phyloP scores from a whole-genome alignment of 2,797 vertebrate genomes.

The Periophthalmus magnuspinnatus region DNA sequence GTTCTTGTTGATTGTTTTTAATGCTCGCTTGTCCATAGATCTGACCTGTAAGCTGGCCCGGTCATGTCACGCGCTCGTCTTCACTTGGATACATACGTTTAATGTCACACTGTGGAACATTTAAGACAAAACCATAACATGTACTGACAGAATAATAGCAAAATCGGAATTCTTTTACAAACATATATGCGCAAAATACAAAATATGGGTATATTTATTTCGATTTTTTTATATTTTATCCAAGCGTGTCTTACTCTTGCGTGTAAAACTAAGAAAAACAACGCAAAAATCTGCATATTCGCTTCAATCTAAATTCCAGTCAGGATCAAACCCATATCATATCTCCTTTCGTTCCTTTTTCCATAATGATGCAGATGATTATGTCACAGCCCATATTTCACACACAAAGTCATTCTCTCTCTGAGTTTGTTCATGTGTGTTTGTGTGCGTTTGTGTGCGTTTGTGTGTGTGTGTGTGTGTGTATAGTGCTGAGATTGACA shows the following conservation, averaged over 20 bases:
- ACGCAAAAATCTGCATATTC: background rate
- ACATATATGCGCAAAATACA: no score
- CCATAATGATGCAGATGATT: slow-evolving; percentile 57
- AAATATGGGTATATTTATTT: background rate
- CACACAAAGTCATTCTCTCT: slow-evolving; percentile 44
- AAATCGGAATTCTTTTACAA: no score
- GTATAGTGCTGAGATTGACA: slow-evolving; percentile 52
- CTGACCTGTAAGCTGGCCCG: no score
- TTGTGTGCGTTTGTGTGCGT: slow-evolving; percentile 29
- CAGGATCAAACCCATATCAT: slow-evolving; percentile 22
- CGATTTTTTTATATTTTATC: background rate
- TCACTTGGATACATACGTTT: background rate
- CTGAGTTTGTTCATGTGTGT: slow-evolving; percentile 37
- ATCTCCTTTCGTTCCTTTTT: slow-evolving; percentile 23
- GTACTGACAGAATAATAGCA: no score
- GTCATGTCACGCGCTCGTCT: background rate
- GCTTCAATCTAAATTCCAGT: slow-evolving; percentile 37
- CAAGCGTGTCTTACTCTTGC: background rate
- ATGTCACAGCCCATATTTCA: slow-evolving; percentile 51
- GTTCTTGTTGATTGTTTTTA: background rate
- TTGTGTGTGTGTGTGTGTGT: slow-evolving; percentile 20
- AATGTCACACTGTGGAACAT: background rate
- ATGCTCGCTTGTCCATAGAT: no score
- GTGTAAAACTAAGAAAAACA: no score
- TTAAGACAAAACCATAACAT: background rate